Evolutionary conservation across 1,140 invertebrate species (phyloP).

Genomic region (Aphelenchoides fujianensis): DNA sequence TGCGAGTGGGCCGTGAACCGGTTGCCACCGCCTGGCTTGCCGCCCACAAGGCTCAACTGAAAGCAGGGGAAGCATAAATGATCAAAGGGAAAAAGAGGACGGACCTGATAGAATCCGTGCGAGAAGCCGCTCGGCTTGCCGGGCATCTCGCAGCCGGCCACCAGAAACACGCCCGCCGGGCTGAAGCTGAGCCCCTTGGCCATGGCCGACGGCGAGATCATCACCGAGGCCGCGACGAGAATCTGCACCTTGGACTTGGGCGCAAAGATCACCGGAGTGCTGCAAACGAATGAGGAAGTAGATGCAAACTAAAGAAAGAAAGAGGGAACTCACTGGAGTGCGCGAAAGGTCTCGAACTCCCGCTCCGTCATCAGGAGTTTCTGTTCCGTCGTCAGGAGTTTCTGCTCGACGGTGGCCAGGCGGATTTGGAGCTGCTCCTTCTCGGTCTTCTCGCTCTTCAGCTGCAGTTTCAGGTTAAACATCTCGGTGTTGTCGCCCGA

Average conservation of each 20-base stretch:
- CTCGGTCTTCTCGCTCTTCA: neutral
- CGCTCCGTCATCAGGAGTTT: neutral
- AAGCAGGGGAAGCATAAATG: neutral
- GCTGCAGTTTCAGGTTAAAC: conserved; percentile 10
- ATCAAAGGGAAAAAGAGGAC: neutral
- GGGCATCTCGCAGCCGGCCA: neutral
- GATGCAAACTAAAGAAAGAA: neutral
- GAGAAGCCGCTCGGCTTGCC: neutral
- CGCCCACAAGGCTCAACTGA: neutral
- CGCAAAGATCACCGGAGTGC: neutral
- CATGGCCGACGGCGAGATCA: neutral
- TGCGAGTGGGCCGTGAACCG: neutral
- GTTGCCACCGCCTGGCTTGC: neutral
- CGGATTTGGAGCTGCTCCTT: no score
- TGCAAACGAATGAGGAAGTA: neutral
- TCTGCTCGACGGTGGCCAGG: neutral
- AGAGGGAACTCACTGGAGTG: neutral
- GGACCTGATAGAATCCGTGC: neutral
- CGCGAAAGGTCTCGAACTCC: neutral
- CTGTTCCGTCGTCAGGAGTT: neutral
- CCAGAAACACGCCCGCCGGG: neutral
- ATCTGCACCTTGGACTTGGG: neutral
- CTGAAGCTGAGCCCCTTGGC: neutral
- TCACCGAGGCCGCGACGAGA: neutral
- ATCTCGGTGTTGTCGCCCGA: conserved; percentile 24